A percentile compares a stretch with the other conserved stretches of the same genome.
Evolutionary conservation across 2,113 vertebrate species (phyloP).

Genomic region (Monarcha castaneiventris): DNA sequence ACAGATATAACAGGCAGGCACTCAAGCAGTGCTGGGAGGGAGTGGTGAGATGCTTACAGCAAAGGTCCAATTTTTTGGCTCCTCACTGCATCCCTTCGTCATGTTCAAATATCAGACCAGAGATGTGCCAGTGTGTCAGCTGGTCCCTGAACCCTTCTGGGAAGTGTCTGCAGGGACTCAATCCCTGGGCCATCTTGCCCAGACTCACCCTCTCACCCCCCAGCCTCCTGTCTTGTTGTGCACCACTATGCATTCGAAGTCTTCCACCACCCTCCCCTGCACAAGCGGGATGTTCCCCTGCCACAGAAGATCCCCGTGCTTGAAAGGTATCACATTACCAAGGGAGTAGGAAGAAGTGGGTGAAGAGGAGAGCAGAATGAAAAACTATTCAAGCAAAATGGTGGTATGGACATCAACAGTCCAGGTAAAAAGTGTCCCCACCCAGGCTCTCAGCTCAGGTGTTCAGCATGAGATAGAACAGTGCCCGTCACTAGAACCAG

Average conservation of each 20-base stretch:
- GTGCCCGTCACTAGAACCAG: background rate
- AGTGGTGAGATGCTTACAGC: background rate
- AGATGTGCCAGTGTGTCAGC: background rate
- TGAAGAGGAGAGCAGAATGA: background rate
- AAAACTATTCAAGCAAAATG: background rate
- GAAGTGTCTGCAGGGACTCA: background rate
- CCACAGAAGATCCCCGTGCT: accelerated
- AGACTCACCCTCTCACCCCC: background rate
- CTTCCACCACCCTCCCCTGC: background rate
- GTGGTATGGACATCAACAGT: background rate
- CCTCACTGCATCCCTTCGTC: background rate
- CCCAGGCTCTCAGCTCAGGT: background rate
- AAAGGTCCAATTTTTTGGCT: background rate
- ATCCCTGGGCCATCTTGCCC: background rate
- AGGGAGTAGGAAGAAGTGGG: background rate
- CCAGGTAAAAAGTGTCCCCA: background rate
- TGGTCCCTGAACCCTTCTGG: background rate
- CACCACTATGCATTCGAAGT: background rate
- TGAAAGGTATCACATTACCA: background rate
- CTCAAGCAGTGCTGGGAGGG: background rate
- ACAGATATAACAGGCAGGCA: background rate
- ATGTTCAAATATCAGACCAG: background rate
- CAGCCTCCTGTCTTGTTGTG: background rate
- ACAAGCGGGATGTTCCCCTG: background rate
- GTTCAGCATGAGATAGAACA: background rate